Evolutionary conservation across 2,888 invertebrate genomes (phyloP).

Genomic region (Folsomia manolachei): DNA sequence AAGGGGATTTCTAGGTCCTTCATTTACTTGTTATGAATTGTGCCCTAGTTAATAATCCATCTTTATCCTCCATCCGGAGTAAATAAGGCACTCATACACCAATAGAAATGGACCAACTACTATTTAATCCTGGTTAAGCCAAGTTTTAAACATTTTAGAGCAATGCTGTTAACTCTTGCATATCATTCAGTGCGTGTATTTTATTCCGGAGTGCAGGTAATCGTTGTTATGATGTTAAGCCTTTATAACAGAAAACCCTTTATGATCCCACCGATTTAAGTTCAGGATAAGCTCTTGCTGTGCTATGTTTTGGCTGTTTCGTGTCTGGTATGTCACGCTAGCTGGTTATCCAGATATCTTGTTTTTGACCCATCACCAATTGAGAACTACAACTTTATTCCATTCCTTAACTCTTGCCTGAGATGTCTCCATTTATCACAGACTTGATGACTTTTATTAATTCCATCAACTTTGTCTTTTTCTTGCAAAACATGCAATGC

Average conservation of each 20-base stretch:
- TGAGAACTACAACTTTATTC: neutral
- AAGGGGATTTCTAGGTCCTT: no score
- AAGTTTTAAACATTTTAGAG: neutral
- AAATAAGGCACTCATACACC: no score
- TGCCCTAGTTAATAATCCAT: neutral
- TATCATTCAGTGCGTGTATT: no score
- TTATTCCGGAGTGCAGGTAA: no score
- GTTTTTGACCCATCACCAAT: no score
- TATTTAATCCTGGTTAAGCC: neutral
- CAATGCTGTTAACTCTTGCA: neutral
- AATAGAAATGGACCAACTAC: no score
- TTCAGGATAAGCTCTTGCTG: neutral
- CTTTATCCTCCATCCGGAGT: neutral
- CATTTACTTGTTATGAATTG: neutral
- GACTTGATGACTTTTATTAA: conserved; percentile 9
- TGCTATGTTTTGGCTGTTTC: conserved; percentile 1
- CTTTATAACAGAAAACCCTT: no score
- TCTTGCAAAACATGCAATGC: no score
- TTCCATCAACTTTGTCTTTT: no score
- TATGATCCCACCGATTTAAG: neutral
- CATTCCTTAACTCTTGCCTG: neutral
- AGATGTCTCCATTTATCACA: conserved; percentile 10
- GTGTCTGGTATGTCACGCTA: conserved; percentile 4
- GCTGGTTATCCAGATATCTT: no score
- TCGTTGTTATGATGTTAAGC: neutral